phyloP scores from a whole-genome alignment of 2,888 invertebrate species.

The Junonia oenone region DNA sequence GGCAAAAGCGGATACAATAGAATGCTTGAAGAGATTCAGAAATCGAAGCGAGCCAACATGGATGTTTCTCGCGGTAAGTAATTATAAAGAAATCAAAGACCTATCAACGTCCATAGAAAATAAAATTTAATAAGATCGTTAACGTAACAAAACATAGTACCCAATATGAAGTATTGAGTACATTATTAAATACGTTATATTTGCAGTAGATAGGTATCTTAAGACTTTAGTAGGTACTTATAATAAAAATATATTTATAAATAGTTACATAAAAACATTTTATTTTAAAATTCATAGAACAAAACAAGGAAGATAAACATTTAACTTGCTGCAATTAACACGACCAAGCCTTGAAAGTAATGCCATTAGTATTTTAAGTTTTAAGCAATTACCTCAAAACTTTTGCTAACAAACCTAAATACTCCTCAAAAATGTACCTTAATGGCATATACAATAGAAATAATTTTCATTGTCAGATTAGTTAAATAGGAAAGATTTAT shows the following conservation, averaged over 20 bases:
- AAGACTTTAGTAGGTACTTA: too few relatives aligned
- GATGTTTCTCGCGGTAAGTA: constrained; percentile 89
- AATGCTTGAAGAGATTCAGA: constrained; percentile 85
- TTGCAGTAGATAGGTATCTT: too few relatives aligned
- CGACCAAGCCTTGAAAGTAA: constrained; percentile 1
- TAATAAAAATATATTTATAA: not conserved
- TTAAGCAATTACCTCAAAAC: not conserved
- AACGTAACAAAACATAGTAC: too few relatives aligned
- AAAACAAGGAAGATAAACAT: not conserved
- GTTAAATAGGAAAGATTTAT: not conserved
- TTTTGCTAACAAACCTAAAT: not conserved
- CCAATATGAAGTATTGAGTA: too few relatives aligned
- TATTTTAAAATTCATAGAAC: too few relatives aligned
- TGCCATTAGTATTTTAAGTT: not conserved
- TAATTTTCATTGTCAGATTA: not conserved
- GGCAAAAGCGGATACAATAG: constrained; percentile 89
- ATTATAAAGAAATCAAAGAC: not conserved
- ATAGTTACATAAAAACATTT: not conserved
- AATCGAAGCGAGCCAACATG: constrained; percentile 93
- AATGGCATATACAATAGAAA: not conserved
- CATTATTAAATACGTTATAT: too few relatives aligned
- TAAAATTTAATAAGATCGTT: not conserved
- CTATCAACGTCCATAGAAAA: too few relatives aligned
- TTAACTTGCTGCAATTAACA: not conserved
- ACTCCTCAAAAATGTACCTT: not conserved